Evolutionary conservation across 1,140 invertebrate genomes (phyloP).

Genomic region (Spodoptera litura): DNA sequence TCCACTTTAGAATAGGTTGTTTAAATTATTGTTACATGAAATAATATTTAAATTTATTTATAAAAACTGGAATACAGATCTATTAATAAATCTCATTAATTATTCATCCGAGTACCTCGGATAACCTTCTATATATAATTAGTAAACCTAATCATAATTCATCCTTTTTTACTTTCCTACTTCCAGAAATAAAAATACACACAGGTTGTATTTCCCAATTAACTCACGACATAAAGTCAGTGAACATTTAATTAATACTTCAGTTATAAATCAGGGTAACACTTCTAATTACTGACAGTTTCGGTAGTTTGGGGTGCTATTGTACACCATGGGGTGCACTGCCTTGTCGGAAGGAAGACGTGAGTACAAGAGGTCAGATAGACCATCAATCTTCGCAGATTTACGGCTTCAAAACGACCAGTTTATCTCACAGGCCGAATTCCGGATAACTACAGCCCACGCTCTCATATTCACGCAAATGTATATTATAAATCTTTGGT

Average conservation of each 20-base stretch:
- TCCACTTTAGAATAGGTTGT: too few species aligned
- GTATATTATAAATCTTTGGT: slow-evolving; percentile 12
- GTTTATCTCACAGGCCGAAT: slow-evolving; percentile 66
- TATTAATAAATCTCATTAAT: too few species aligned
- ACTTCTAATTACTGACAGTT: slow-evolving; percentile 5
- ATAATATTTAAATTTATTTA: too few species aligned
- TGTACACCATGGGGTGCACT: slow-evolving; percentile 45
- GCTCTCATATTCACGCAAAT: slow-evolving; percentile 60
- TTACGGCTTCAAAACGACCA: slow-evolving; percentile 63
- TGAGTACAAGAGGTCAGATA: slow-evolving; percentile 59
- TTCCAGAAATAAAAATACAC: too few species aligned
- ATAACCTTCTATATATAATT: too few species aligned
- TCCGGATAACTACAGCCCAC: slow-evolving; percentile 55
- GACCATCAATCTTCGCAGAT: slow-evolving; percentile 75
- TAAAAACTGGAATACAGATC: too few species aligned
- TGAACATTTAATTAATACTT: not conserved
- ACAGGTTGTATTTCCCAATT: too few species aligned
- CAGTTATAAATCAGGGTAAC: slow-evolving; percentile 14
- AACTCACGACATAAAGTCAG: too few species aligned
- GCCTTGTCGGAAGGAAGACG: slow-evolving; percentile 52
- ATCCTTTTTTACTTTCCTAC: too few species aligned
- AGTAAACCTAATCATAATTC: too few species aligned
- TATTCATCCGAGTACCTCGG: too few species aligned
- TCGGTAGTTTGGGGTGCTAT: slow-evolving; percentile 7
- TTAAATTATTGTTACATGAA: too few species aligned